These are phyloP conservation scores for Rosalia funebris DNA, from an alignment of 2,888 invertebrate genomes.

Conservation along the genomic window DNA sequence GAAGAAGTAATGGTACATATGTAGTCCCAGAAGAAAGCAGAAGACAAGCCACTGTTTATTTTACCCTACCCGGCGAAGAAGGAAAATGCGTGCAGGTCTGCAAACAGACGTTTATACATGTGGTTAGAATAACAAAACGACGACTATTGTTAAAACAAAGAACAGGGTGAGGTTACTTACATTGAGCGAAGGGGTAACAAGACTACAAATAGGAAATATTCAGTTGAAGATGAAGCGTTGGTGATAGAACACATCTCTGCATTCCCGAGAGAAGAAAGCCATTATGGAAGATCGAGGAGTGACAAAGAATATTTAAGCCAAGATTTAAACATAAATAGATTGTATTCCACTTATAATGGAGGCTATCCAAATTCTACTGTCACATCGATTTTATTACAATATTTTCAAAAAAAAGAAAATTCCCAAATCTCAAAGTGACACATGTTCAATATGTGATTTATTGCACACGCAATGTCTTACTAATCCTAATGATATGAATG, in stretches of 20 bases:
- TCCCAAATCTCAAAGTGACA: slow-evolving; percentile 10
- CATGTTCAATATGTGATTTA: slow-evolving; percentile 5
- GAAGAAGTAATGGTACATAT: not conserved
- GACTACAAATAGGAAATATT: slow-evolving; percentile 10
- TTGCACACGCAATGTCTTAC: not conserved
- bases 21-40: not conserved
- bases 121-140: slow-evolving; percentile 14
- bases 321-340: slow-evolving; percentile 16
- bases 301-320: slow-evolving; percentile 18
- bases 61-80: not conserved
- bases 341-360: slow-evolving; percentile 14
- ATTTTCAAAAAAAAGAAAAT: too few species aligned
- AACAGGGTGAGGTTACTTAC: slow-evolving; percentile 20
- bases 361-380: slow-evolving; percentile 8
- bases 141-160: slow-evolving; percentile 25
- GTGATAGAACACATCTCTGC: slow-evolving; percentile 8
- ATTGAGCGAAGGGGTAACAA: slow-evolving; percentile 23
- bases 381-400: too few species aligned
- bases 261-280: slow-evolving; percentile 21
- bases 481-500: not conserved
- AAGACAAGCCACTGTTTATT: slow-evolving; percentile 1
- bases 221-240: slow-evolving; percentile 11
- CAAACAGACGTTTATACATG: not conserved
- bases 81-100: not conserved
- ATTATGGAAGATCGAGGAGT: slow-evolving; percentile 18